Conservation (phyloP, 2,113 vertebrate species). For the Callocephalon fimbriatum region DNA sequence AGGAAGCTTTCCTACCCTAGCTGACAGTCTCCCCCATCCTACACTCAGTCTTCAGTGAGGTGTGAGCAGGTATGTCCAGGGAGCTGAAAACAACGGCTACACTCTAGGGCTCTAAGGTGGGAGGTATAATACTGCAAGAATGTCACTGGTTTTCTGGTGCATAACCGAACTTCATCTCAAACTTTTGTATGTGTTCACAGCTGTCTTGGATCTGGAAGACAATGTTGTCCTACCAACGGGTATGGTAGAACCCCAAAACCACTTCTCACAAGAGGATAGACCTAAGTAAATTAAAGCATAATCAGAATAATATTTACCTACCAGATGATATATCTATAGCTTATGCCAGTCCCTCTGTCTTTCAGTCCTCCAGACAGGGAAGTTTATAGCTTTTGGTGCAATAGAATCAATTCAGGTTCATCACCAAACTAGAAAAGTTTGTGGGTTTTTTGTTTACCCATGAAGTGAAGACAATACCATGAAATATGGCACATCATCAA, state of each 20-base stretch:
- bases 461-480: not conserved
- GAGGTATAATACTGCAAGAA: not conserved
- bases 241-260: not conserved
- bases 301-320: not conserved
- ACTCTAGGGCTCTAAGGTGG: not conserved
- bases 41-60: not conserved
- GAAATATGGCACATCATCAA: not conserved
- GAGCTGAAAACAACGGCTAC: not conserved
- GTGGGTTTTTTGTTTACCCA: rapidly evolving
- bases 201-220: not conserved
- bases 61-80: not conserved
- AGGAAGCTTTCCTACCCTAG: not conserved
- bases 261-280: not conserved
- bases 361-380: not conserved
- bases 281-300: not conserved
- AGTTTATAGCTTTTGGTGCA: not conserved
- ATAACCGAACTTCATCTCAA: not conserved
- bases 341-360: not conserved
- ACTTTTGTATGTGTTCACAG: not conserved
- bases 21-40: not conserved
- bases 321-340: not conserved
- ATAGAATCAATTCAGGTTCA: not conserved
- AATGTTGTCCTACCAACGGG: not conserved
- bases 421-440: not conserved
- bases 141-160: not conserved